phyloP scores from a whole-genome alignment of 2,113 vertebrate genomes.

The Salvator merianae region DNA sequence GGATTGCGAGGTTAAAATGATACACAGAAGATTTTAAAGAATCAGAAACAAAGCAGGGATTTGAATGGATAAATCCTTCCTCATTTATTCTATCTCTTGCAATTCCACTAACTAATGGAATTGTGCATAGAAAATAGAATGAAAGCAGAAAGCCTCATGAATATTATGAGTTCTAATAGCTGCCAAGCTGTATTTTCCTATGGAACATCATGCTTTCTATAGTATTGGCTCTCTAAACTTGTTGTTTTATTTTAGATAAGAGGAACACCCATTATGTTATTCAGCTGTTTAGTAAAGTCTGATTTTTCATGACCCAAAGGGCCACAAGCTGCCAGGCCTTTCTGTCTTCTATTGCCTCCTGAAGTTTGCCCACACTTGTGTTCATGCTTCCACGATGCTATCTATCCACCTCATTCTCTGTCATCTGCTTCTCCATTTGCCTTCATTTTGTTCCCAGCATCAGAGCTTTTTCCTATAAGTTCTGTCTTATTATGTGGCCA shows the following conservation, averaged over 20 bases:
- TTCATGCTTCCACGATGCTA: too few species aligned
- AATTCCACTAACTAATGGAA: conserved; percentile 59
- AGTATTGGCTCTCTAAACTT: conserved; percentile 59
- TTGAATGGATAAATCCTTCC: conserved; percentile 49
- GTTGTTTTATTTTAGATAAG: conserved; percentile 56
- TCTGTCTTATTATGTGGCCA: too few species aligned
- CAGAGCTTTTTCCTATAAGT: too few species aligned
- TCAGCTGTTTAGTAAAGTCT: too few species aligned
- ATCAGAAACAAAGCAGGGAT: conserved; percentile 41
- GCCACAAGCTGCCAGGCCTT: too few species aligned
- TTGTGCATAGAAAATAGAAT: conserved; percentile 40
- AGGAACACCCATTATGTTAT: conserved; percentile 54
- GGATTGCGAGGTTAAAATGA: conserved; percentile 65
- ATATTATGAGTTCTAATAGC: conserved; percentile 29
- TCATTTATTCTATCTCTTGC: conserved; percentile 53
- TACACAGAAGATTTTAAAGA: conserved; percentile 45
- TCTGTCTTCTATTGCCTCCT: too few species aligned
- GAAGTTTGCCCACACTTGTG: too few species aligned
- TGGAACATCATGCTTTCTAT: conserved; percentile 55
- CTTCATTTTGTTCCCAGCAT: too few species aligned
- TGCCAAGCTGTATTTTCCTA: conserved; percentile 43
- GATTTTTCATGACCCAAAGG: too few species aligned
- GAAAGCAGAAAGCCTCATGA: conserved; percentile 27
- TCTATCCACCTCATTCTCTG: too few species aligned
- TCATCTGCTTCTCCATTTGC: too few species aligned